These are phyloP conservation scores for Uloborus plumipes DNA, from an alignment of 2,888 invertebrate genomes.

Conservation along the genomic window DNA sequence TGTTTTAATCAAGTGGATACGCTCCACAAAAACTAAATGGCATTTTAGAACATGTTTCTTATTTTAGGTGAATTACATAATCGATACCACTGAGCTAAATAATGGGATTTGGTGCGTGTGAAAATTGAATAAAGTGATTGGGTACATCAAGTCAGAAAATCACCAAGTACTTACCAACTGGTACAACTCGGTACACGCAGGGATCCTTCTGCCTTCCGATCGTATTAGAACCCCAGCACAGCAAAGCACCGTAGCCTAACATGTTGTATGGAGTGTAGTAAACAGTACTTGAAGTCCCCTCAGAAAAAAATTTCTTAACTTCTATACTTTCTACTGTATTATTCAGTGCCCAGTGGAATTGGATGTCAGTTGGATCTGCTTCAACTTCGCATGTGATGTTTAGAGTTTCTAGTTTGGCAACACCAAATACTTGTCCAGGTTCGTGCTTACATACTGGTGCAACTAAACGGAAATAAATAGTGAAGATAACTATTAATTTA, in stretches of 20 bases:
- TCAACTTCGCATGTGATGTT: conserved; percentile 65
- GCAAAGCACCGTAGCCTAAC: conserved; percentile 89
- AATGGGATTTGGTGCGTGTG: conserved; percentile 28
- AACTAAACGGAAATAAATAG: conserved; percentile 77
- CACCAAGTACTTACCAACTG: conserved; percentile 79
- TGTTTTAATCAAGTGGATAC: too few species aligned
- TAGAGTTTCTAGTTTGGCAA: conserved; percentile 84
- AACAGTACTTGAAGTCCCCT: conserved; percentile 84
- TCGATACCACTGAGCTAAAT: conserved; percentile 63
- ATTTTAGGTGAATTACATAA: conserved; percentile 23
- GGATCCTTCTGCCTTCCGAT: conserved; percentile 89
- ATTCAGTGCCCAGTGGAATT: conserved; percentile 65
- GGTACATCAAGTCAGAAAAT: not conserved
- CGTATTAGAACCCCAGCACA: conserved; percentile 85
- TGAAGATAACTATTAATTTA: too few species aligned
- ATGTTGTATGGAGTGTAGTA: conserved; percentile 91
- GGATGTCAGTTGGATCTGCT: conserved; percentile 65
- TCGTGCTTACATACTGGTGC: conserved; percentile 88
- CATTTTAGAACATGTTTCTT: too few species aligned
- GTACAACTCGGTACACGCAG: conserved; percentile 91
- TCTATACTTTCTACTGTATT: conserved; percentile 60
- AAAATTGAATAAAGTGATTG: too few species aligned
- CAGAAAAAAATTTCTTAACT: conserved; percentile 73
- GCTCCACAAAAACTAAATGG: too few species aligned
- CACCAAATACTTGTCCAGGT: conserved; percentile 87